Evolutionary conservation across 1,140 invertebrate species (phyloP), one percentile per base, ranked within the genome.

Genomic region (Thaumatotibia leucotreta): DNA sequence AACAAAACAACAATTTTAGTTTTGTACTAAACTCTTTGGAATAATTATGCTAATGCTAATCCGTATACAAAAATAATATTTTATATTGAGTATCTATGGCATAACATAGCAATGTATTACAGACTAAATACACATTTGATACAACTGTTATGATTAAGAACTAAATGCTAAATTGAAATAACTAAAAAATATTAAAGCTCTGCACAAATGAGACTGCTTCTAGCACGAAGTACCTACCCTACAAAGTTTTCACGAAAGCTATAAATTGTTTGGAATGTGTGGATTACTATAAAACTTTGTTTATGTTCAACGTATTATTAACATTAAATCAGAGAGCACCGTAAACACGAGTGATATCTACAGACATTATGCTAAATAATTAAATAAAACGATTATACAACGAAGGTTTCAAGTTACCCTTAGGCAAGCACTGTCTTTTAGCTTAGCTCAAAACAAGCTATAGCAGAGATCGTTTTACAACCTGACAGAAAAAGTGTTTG

Each of bases 21-120:
- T 58, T 58, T 58, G 52, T 58, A 58, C 52, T 58, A 58, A 58
- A 17, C 23, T 58, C 52, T 58, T 58, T 58, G 52, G 52, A 27
- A 58, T 27, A 58, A 58, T 58, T 58, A 58, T 58, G 8, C 24
- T 58, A 58, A 58, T 5, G 52, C 52, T 58, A 58, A 11, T 27
- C 8, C 4, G 22, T 27, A 4, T 27, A 63, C 35, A 39, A 63
- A 33, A 63, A 35, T 33, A 32, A 62, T 35, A 63, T 22, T 17
- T 23, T 31, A 35, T 63, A 35, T 31, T 33, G 61, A 63, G 20
- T 31, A 24, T 33, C 20, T 17, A 20, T 39, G 2, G 31, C 61
- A 1, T 63, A 22, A 63, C 61, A 35, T 14, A 17, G 20, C 35
- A 62, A 35, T n/a, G n/a, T n/a, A n/a, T 62, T 32, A 63, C 31